These are phyloP conservation scores for Yponomeuta malinellus DNA, from an alignment of 2,888 invertebrate species.

Conservation along the genomic window DNA sequence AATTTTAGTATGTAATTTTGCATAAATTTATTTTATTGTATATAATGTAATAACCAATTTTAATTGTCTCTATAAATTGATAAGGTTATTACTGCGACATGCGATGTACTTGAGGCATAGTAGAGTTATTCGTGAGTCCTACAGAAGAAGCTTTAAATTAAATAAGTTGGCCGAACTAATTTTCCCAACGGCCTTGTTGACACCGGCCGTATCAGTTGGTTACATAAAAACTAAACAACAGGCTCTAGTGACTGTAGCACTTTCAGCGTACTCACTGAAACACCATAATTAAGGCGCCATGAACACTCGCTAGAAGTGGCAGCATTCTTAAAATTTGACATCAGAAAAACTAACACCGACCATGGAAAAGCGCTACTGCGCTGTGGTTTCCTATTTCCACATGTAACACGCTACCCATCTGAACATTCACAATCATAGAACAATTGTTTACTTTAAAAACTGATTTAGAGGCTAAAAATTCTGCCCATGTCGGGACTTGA, in stretches of 20 bases:
- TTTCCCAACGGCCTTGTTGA: neutral
- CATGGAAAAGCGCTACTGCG: neutral
- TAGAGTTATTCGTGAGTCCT: neutral
- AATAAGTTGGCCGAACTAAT: neutral
- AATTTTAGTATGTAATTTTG: too few relatives aligned
- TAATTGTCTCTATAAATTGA: too few relatives aligned
- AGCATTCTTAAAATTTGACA: neutral
- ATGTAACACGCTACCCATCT: too few relatives aligned
- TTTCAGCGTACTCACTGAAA: neutral
- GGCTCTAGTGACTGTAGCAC: neutral
- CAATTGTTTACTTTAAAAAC: too few relatives aligned
- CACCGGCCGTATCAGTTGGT: neutral
- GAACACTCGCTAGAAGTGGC: neutral
- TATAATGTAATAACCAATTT: too few relatives aligned
- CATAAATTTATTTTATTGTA: too few relatives aligned
- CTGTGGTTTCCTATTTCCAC: neutral
- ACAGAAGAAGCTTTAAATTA: neutral
- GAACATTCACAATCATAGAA: too few relatives aligned
- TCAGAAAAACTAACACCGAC: neutral
- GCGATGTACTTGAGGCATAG: too few relatives aligned
- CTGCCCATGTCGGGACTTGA: too few relatives aligned
- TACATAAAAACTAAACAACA: neutral
- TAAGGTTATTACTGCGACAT: too few relatives aligned
- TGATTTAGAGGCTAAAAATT: too few relatives aligned
- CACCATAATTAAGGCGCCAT: neutral